Percentiles rank a stretch among this genome's conserved stretches.
These are phyloP conservation scores for Atrina japonica DNA, from an alignment of 2,888 invertebrate species.

Conservation along the genomic window DNA sequence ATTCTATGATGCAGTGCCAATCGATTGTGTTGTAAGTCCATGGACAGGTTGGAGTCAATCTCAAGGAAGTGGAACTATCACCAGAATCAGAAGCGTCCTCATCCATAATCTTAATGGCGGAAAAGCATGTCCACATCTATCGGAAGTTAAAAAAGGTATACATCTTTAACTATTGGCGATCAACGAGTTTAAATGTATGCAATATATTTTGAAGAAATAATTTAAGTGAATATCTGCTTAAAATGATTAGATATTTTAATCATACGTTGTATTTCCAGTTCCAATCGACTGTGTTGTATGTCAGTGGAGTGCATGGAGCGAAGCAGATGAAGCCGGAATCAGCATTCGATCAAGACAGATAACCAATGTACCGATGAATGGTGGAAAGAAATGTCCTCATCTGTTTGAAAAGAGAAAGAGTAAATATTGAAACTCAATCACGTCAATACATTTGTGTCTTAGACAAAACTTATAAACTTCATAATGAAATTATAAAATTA, in stretches of 20 bases:
- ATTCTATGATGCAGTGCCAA: not conserved
- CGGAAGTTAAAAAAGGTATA: constrained; percentile 5
- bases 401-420: constrained; percentile 2
- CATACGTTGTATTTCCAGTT: no score
- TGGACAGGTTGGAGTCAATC: not conserved
- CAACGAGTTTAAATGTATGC: no score
- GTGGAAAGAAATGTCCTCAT: not conserved
- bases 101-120: constrained; percentile 2
- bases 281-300: not conserved
- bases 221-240: no score
- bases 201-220: no score
- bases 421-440: not conserved
- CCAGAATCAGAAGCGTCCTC: not conserved
- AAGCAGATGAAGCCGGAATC: constrained; percentile 1
- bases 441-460: no score
- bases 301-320: constrained; percentile 8
- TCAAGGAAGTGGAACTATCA: not conserved
- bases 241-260: no score
- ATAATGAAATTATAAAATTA: no score
- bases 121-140: constrained; percentile 9
- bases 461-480: no score
- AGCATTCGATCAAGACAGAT: not conserved
- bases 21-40: constrained; percentile 4
- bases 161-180: no score
- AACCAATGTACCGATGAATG: not conserved